Evolutionary conservation across 2,888 invertebrate genomes (phyloP).

Genomic region (Pantelozetes paolii): DNA sequence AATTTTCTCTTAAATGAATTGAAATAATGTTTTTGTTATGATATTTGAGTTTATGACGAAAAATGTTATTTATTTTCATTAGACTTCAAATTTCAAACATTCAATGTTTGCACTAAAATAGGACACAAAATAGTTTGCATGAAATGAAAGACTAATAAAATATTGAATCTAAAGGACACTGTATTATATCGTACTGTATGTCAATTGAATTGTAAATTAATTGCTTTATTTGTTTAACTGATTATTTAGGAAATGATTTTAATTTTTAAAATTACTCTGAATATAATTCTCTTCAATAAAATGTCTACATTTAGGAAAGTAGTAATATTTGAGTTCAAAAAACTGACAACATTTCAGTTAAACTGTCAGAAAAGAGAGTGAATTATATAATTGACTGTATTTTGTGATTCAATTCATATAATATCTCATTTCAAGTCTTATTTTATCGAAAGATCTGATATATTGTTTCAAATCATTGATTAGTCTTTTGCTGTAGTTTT

Average conservation of each 20-base stretch:
- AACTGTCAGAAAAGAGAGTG: no score
- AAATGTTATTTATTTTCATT: no score
- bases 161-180: not conserved
- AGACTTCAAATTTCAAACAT: not conserved
- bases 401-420: not conserved
- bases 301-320: no score
- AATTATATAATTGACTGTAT: not conserved
- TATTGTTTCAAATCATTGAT: conserved; percentile 7
- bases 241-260: not conserved
- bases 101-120: not conserved
- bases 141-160: not conserved
- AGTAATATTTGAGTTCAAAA: no score
- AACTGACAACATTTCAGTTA: no score
- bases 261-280: no score
- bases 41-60: no score
- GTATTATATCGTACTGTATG: not conserved
- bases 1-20: no score
- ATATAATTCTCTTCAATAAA: no score
- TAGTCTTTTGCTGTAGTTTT: not conserved
- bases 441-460: conserved; percentile 1
- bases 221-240: not conserved
- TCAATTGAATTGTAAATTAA: not conserved
- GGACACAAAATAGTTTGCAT: no score
- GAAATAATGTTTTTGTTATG: no score
- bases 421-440: not conserved